A percentile compares a stretch with the other conserved stretches of the same genome.
Conservation (phyloP, 2,888 invertebrate genomes). For the Drosophila nigricruria region DNA sequence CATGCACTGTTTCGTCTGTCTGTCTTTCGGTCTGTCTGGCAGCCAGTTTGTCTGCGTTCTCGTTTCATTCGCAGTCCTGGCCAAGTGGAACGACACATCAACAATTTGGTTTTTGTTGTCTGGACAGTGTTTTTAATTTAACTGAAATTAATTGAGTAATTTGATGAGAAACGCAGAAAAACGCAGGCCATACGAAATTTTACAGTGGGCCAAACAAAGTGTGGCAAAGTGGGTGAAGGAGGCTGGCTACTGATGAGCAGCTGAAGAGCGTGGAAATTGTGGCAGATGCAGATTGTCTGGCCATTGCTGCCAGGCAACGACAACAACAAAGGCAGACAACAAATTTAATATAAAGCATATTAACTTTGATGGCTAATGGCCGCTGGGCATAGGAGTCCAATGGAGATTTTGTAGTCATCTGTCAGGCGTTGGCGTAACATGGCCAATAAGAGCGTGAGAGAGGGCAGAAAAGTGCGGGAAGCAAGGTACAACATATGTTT, state of each 20-base stretch:
- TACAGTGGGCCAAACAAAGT: conserved; percentile 37
- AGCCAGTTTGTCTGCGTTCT: conserved; percentile 1
- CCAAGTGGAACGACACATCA: conserved; percentile 25
- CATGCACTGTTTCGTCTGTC: background rate
- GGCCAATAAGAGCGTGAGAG: background rate
- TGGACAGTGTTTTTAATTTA: conserved; percentile 57
- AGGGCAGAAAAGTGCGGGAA: background rate
- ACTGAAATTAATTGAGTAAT: conserved; percentile 78
- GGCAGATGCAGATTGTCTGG: conserved; percentile 73
- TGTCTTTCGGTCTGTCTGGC: background rate
- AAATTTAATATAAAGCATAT: conserved; percentile 78
- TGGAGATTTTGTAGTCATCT: conserved; percentile 50
- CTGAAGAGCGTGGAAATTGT: conserved; percentile 45
- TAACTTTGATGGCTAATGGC: conserved; percentile 77
- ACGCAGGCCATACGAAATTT: conserved; percentile 61
- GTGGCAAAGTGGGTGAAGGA: conserved; percentile 5
- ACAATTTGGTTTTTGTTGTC: conserved; percentile 28
- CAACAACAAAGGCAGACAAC: conserved; percentile 46
- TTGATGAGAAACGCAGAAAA: conserved; percentile 63
- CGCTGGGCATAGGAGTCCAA: conserved; percentile 44
- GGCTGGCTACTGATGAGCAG: conserved; percentile 5
- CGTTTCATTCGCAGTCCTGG: conserved; percentile 6
- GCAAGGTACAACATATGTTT: conserved; percentile 68
- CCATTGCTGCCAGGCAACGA: conserved; percentile 38
- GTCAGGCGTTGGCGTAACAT: conserved; percentile 64